Evolutionary conservation across 2,888 invertebrate genomes (phyloP), one percentile per base, ranked within the genome.

Genomic region (Ceriagrion tenellum): DNA sequence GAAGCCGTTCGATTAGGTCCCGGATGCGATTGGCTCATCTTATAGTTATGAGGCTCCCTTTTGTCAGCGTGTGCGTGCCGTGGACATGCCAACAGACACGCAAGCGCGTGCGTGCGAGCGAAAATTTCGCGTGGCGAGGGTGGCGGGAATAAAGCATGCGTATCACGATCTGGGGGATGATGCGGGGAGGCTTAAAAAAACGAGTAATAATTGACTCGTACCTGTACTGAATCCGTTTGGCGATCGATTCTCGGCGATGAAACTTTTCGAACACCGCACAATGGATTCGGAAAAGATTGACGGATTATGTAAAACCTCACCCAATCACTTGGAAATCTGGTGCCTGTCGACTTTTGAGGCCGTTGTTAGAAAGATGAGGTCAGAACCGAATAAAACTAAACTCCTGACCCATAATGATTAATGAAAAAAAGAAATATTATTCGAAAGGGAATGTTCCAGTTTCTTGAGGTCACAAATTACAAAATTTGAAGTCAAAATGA

Each of bases 11-110:
- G 35, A 81, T 81, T 81, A 81, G 30, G 81, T 81, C 81, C 81
- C 81, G 81, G 59, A 20, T 59, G 59, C 81, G 81, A 81, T 81
- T 81, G 81, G 81, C 81, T 81, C 81, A 81, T 81, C 35, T 81
- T 18, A 81, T 81, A 81, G 81, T 81, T 81, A 81, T 81, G 81
- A 81, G 69, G 69, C 81, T 81, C 81, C 35, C n/a, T 13, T 13
- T 10, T n/a, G 81, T 0, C 16, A 81, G 13, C n/a, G 81, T 30
- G 81, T 81, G 35, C 16, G 81, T 81, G 23, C 69, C 6, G n/a
- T 69, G 6, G 1, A 69, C 20, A 10, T 69, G 6, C 69, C 26
- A n/a, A 26, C 69, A 13, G n/a, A 30, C 16, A 35, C 35, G 16
- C 81, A 35, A 3, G 35, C 35, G 30, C 0, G 81, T 47, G 81